Evolutionary conservation across 2,113 vertebrate species (phyloP).

Genomic region (Vidua chalybeata): DNA sequence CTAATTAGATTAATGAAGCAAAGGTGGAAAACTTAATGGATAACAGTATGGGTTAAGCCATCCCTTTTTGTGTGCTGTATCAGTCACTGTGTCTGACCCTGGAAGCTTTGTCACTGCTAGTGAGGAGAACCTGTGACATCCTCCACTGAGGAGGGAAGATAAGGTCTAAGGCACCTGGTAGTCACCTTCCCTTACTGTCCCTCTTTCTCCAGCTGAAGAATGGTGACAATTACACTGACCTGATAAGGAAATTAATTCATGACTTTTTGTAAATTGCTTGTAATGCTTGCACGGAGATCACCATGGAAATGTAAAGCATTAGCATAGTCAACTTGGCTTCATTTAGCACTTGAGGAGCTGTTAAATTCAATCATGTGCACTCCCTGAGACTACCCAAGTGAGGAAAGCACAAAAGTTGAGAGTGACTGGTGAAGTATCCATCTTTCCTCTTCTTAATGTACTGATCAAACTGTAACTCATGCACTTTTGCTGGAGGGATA

Average conservation of each 20-base stretch:
- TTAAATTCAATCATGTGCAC: constrained; percentile 8
- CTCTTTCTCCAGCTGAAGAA: neutral
- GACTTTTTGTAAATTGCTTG: neutral
- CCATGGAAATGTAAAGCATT: neutral
- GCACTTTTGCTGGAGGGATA: neutral
- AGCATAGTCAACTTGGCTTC: neutral
- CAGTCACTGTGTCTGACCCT: neutral
- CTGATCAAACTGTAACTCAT: neutral
- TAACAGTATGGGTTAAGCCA: neutral
- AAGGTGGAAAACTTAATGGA: neutral
- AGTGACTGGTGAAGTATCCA: neutral
- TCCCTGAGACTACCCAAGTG: neutral
- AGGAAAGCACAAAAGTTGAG: neutral
- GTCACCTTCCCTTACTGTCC: neutral
- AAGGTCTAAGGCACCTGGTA: neutral
- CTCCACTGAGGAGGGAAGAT: neutral
- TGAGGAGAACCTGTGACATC: neutral
- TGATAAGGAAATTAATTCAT: neutral
- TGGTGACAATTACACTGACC: neutral
- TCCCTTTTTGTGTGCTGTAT: neutral
- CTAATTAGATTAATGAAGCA: neutral
- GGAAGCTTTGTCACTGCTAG: neutral
- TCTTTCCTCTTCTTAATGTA: neutral
- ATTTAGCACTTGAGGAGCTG: constrained; percentile 24
- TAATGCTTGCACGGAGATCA: neutral